Evolutionary conservation across 2,797 vertebrate genomes (phyloP), one percentile per base, ranked within the genome.

Genomic region (Sebastes iracundus): DNA sequence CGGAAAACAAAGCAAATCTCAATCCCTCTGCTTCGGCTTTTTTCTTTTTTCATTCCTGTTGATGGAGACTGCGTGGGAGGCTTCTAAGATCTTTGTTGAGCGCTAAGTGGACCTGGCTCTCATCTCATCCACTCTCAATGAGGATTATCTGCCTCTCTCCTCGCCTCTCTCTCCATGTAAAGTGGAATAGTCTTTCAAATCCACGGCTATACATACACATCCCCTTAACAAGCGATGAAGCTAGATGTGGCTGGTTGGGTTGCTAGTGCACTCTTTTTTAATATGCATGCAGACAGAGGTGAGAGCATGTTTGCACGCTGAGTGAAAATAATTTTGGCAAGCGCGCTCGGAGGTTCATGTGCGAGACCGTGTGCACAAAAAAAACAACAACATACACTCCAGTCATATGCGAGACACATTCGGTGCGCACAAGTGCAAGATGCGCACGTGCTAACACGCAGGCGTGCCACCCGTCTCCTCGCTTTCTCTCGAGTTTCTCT

Each of bases 31-130:
- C 75, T 82, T 68, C 72, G 28, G 81, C 28, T 16, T 65, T 28
- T 30, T 18, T 65, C 52, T 16, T 46, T 35, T 70, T 79, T 33
- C 20, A 62, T 87, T 77, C 78, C 84, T 6, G 75, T 67, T 82
- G 88, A 89, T 84, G 73, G 82, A 88, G 89, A 81, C 82, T 38
- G 76, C 14, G 91, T 93, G 86, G 92, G 91, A 42, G 32, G 63
- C 77, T 84, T 84, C 78, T 84, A 82, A 92, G 92, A 90, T 88
- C 88, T 87, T 75, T 61, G 77, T 22, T 35, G 82, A 87, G 82
- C 56, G 27, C 84, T 66, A 79, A 91, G 88, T 88, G 90, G 91
- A 92, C 92, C 87, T 79, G 77, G 77, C 87, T 88, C 90, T 93
- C 87, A 79, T 94, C 88, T 88, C 92, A 72, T 86, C 87, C 84